These are phyloP conservation scores for Drosophila albomicans DNA, from an alignment of 1,140 invertebrate species.

Conservation along the genomic window DNA sequence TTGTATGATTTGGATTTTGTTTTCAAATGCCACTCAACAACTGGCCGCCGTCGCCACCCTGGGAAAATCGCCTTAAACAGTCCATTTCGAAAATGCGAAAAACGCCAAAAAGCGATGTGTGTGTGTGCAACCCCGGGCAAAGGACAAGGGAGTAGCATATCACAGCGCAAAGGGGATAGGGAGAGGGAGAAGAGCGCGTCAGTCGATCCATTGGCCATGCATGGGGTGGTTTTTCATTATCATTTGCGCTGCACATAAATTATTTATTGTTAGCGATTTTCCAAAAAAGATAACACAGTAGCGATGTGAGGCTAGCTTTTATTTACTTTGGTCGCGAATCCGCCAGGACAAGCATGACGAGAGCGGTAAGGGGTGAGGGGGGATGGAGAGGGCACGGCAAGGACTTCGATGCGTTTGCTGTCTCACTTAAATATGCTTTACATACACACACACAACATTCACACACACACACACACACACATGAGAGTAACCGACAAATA, in stretches of 20 bases:
- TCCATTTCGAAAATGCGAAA: constrained; percentile 66
- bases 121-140: constrained; percentile 38
- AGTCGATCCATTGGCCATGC: constrained; percentile 72
- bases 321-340: constrained; percentile 75
- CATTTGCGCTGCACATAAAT: constrained; percentile 81
- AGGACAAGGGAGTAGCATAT: background rate
- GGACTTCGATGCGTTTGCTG: constrained; percentile 14
- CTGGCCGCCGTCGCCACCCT: constrained; percentile 55
- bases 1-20: constrained; percentile 75
- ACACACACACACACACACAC: background rate
- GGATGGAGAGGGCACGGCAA: background rate
- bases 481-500: background rate
- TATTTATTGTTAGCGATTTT: constrained; percentile 82
- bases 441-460: constrained; percentile 17
- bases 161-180: background rate
- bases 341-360: constrained; percentile 9
- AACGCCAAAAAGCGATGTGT: constrained; percentile 19
- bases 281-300: constrained; percentile 79
- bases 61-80: constrained; percentile 81
- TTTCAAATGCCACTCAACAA: constrained; percentile 75
- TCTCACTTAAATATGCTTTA: constrained; percentile 24
- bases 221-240: constrained; percentile 80
- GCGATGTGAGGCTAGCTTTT: constrained; percentile 48
- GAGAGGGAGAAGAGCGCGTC: constrained; percentile 27
- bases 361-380: background rate